Evolutionary conservation across 1,140 invertebrate species (phyloP), one percentile per base, ranked within the genome.

Genomic region (Apis dorsata): DNA sequence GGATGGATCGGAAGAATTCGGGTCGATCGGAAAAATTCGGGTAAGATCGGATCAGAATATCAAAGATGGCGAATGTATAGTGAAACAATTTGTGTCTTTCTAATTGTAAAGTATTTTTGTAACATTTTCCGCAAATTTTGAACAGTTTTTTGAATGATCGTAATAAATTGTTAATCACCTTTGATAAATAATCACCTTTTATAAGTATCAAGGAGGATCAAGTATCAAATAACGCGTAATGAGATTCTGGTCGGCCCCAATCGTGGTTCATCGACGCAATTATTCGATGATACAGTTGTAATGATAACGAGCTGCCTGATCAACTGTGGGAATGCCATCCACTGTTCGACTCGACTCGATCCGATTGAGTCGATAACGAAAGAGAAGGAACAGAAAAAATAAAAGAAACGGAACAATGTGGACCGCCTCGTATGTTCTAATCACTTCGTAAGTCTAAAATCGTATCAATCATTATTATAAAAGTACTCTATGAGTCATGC

Each of bases 281-380:
- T 44, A 55, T 77, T 75, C 24, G 12, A 81, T 71, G 57, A 85
- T 76, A 90, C 49, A 13, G 59, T 85, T 59, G 84, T 86, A 84
- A 82, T 80, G 76, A 68, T 90, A 82, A 85, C 69, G 88, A 90
- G 86, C 85, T 88, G 85, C 87, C 84, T 76, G 85, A 90, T 74
- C 81, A 90, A 91, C 77, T 83, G 84, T 73, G 63, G 86, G 85
- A 85, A 85, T 85, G 84, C 80, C 89, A 55, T 49, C 15, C n/a
- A n/a, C 19, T n/a, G 8, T 51, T 57, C 28, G 24, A 53, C 4
- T 15, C 21, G n/a, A 12, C 13, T 34, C n/a, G n/a, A 24, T 12
- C 24, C 15, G 63, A 65, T 65, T 28, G 15, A 15, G 53, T 55
- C 53, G 15, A 34, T 28, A 2, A 57, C 5, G 8, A 2, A 7